Evolutionary conservation across 2,888 invertebrate genomes (phyloP), one percentile per base, ranked within the genome.

Genomic region (Spisula subtruncata): DNA sequence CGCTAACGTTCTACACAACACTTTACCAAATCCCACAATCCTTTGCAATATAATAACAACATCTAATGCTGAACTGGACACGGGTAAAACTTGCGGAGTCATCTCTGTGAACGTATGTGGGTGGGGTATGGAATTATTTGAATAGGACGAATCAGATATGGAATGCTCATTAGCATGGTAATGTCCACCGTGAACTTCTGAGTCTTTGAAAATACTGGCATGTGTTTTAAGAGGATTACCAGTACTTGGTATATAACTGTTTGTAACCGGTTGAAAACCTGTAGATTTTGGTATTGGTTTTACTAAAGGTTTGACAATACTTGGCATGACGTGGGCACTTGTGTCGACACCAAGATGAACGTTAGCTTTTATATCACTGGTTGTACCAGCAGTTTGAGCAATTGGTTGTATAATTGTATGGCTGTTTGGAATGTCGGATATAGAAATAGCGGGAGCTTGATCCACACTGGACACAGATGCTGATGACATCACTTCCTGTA

Each of bases 41-140:
- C 96, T 91, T 90, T 95, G 96, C 25, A 95, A 87, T 32, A 95
- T 93, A 12, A 95, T 92, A 10, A 94, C 66, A 10, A 95, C 85
- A 90, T 96, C 95, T 25, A 96, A 81, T 29, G 93, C 83, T 12
- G 95, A 95, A 10, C 95, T 92, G 0, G 96, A 95, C 12, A 95
- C 83, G 0, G 95, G 94, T 25, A 95, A 82, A 41, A 92, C 82
- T 25, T 93, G 93, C 0, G 35, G 25, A 32, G 46, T 75, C 29
- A 83, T 87, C 16, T 90, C 48, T 12, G 79, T 41, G 1, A 79
- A 46, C 8, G 80, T 51, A 41, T 46, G 71, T 51, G 87, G 87
- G 51, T 81, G 85, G 32, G 92, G 89, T 86, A 91, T 87, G 75
- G 91, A 91, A 46, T 86, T 46, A 79, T 88, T 90, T 56, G 90